phyloP scores from a whole-genome alignment of 2,888 invertebrate species.

The Acanthosepion pharaonis region DNA sequence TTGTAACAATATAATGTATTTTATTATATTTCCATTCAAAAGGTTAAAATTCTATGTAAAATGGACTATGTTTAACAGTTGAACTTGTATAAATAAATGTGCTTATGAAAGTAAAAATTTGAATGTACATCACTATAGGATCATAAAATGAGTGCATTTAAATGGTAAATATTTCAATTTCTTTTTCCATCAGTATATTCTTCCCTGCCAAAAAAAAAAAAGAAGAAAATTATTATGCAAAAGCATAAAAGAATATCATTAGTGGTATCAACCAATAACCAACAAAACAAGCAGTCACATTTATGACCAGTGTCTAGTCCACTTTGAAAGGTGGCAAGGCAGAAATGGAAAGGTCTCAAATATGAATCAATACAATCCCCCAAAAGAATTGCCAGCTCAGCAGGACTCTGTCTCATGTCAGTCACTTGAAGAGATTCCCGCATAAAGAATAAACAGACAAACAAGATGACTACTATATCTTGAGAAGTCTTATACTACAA shows the following conservation, averaged over 20 bases:
- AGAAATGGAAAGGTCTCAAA: not conserved
- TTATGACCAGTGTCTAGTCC: not conserved
- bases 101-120: too few species aligned
- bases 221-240: not conserved
- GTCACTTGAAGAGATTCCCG: conserved; percentile 6
- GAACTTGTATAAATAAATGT: too few species aligned
- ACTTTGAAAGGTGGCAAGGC: not conserved
- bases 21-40: too few species aligned
- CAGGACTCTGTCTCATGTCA: not conserved
- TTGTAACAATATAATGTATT: too few species aligned
- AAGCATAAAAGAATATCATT: not conserved
- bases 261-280: not conserved
- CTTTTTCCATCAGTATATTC: not conserved
- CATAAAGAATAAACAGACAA: not conserved
- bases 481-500: not conserved
- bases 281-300: not conserved
- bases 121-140: not conserved
- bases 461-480: not conserved
- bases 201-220: not conserved
- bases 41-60: too few species aligned
- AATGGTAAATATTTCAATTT: not conserved
- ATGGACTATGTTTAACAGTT: too few species aligned
- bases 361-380: not conserved
- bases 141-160: not conserved
- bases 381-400: not conserved